Evolutionary conservation across 2,888 invertebrate genomes (phyloP), one percentile per base, ranked within the genome.

Genomic region (Rhagonycha fulva): DNA sequence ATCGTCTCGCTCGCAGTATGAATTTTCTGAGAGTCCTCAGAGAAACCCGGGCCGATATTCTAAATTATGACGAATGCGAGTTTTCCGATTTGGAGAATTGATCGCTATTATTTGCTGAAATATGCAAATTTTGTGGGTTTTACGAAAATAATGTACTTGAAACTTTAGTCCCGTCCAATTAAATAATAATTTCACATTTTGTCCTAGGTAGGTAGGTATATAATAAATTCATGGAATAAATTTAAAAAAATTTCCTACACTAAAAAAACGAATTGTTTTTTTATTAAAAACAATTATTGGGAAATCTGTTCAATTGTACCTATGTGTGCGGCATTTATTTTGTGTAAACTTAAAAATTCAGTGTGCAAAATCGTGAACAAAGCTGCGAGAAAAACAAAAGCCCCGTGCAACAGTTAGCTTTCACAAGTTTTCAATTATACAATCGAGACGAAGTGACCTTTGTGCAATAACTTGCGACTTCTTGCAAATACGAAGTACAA

Each of bases 361-460:
- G 26, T 66, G 23, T 66, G 26, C 26, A 26, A 26, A 66, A 66
- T 26, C n/a, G 26, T n/a, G 24, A 66, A 66, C 63, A 66, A 66
- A 66, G 63, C 63, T 66, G 63, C 26, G 63, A 66, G 26, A 66
- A 23, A 66, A 66, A 66, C 63, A 66, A 66, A 66, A 66, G 63
- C 63, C 24, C 26, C 2, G n/a, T 66, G 63, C 26, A 66, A 66
- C 62, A 47, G 62, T 62, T 62, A 62, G 23, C 72, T 72, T 68
- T 68, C 72, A 72, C 67, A 68, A 68, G 61, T 66, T 66, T 66
- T 66, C 63, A 66, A 66, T 66, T 66, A 66, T 66, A 66, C 63
- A 66, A 72, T 62, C 47, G 72, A 68, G 72, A 62, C 68, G 68
- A 66, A 72, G 68, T 62, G 68, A 28, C 60, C 72, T 68, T 68